Conservation (phyloP, 2,113 vertebrate genomes). For the Zingel zingel region DNA sequence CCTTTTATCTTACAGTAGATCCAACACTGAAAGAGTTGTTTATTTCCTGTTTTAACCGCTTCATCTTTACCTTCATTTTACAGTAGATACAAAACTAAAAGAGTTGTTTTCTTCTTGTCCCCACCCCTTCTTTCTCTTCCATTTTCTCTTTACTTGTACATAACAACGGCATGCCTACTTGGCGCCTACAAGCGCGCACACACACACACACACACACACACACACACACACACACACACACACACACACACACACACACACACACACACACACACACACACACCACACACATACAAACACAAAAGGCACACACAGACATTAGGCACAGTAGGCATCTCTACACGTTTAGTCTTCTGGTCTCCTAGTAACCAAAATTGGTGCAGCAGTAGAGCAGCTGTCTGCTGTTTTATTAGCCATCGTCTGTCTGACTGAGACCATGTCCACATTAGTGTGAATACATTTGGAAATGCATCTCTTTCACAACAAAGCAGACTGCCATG, state of each 20-base stretch:
- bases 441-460: background rate
- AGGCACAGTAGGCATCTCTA: conserved; percentile 32
- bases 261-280: background rate
- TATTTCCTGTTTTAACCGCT: conserved; percentile 1
- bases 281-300: conserved; percentile 16
- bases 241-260: conserved; percentile 8
- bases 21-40: conserved; percentile 21
- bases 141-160: conserved; percentile 12
- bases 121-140: conserved; percentile 21
- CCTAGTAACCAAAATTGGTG: conserved; percentile 63
- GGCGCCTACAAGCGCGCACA: conserved; percentile 12
- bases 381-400: conserved; percentile 41
- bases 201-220: conserved; percentile 17
- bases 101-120: conserved; percentile 23
- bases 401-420: conserved; percentile 4
- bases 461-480: background rate
- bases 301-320: background rate
- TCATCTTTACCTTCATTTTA: conserved; percentile 35
- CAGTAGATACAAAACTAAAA: conserved; percentile 21
- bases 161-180: conserved; percentile 28
- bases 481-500: background rate
- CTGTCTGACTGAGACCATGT: background rate
- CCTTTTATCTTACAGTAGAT: conserved; percentile 50
- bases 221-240: conserved; percentile 3
- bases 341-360: conserved; percentile 49